Base-by-base conservation (phyloP, 2,888 invertebrate species). In the Hemistola chrysoprasaria region DNA sequence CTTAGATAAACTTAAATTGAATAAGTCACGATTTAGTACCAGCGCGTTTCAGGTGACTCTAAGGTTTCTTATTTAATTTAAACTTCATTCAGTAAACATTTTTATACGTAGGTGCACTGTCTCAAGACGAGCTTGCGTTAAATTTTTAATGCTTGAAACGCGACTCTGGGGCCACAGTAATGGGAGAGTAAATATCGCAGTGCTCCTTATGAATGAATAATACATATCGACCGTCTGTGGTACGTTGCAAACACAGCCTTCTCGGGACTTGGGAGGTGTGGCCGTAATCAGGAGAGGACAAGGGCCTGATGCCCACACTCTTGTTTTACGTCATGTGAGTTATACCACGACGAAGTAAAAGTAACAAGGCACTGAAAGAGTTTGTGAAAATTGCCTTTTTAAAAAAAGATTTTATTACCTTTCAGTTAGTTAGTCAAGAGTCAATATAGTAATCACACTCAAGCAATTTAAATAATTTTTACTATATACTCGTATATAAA, bases 161-260 rank as follows among this genome's bases (percentile, higher is more conserved):
- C 75, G 79, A 79, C 78, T 75, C 63, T 49, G 60, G 70, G 70
- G 69, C 68, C 73, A 57, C 73, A 62, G 77, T 82, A 82, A 84
- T 84, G 79, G 80, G 68, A 71, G 73, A 75, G 80, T 84, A 85
- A 85, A 85, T 81, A 85, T 81, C 78, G 73, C 68, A 67, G 73
- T 70, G 76, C 77, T 80, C 74, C 75, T 78, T 76, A 78, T 77
- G 77, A 74, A 79, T 85, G 76, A 84, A 84, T 85, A 78, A 85
- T 80, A 82, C 65, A 79, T 76, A 77, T 65, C 60, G 65, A 65
- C 34, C 44, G 65, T 53, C 55, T 59, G 58, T 60, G 67, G 66
- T 71, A 68, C 59, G 64, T 66, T 67, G 71, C 68, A 74, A 76
- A 55, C 50, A 48, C 43, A 40, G 38, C 42, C 11, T 26, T 26